Percentiles rank a stretch among this genome's conserved stretches.
Evolutionary conservation across 2,113 vertebrate genomes (phyloP).

Genomic region (Uria lomvia): DNA sequence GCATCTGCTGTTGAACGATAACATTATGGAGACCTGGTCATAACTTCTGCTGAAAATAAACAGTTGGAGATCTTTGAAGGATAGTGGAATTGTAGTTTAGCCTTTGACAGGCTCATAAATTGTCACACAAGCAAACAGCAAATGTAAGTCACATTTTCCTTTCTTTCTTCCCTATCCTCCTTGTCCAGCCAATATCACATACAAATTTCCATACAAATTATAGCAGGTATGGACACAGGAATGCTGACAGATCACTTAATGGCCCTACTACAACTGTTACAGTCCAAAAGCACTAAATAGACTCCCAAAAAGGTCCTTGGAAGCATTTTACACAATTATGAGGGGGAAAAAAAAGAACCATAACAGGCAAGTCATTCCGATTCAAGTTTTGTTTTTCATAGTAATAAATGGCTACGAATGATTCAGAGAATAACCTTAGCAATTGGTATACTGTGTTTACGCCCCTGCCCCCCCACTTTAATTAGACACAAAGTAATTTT

Average conservation of each 20-base stretch:
- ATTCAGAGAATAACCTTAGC: neutral
- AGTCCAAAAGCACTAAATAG: neutral
- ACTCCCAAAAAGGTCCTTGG: neutral
- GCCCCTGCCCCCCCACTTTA: neutral
- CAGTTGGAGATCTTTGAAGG: neutral
- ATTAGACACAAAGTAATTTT: neutral
- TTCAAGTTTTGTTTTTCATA: neutral
- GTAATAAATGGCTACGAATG: neutral
- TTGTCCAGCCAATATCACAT: neutral
- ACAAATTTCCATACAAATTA: neutral
- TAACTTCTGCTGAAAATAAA: neutral
- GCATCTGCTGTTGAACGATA: slow-evolving; percentile 13
- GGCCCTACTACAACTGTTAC: neutral
- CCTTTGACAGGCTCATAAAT: neutral
- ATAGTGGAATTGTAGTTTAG: neutral
- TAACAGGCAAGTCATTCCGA: neutral
- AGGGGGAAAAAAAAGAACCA: neutral
- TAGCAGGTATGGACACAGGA: neutral
- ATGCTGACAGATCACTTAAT: neutral
- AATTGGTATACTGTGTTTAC: neutral
- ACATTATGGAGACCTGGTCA: neutral
- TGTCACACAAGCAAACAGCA: neutral
- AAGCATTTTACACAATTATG: neutral
- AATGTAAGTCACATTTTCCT: neutral
- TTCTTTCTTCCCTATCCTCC: neutral